Percentiles rank a stretch among this genome's conserved stretches.
These are phyloP conservation scores for Argynnis bischoffii DNA, from an alignment of 2,888 invertebrate genomes.

Conservation along the genomic window DNA sequence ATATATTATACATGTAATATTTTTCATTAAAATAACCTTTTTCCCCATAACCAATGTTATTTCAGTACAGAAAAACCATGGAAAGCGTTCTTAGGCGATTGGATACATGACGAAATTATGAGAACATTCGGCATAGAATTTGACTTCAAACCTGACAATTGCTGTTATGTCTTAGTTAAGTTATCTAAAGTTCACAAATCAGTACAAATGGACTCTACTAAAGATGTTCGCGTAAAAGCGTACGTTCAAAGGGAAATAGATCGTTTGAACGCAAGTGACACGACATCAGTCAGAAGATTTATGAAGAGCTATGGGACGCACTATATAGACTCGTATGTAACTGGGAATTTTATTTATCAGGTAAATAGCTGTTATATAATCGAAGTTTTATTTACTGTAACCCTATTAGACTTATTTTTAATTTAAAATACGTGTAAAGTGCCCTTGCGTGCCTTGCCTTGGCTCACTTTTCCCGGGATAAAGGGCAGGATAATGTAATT, in stretches of 20 bases:
- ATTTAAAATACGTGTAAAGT: neutral
- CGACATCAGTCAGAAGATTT: constrained; percentile 87
- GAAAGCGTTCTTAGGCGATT: constrained; percentile 93
- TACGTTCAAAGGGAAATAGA: constrained; percentile 85
- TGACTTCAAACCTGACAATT: constrained; percentile 84
- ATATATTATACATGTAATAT: neutral
- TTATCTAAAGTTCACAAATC: constrained; percentile 86
- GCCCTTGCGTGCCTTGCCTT: too few relatives aligned
- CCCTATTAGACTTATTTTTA: neutral
- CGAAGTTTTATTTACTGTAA: too few relatives aligned
- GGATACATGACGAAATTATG: constrained; percentile 90
- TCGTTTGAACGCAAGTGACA: constrained; percentile 85
- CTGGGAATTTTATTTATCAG: constrained; percentile 94
- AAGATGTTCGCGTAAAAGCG: constrained; percentile 83
- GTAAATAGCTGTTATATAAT: constrained; percentile 62
- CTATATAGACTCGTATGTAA: constrained; percentile 92
- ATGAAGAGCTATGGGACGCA: constrained; percentile 93
- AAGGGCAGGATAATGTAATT: too few relatives aligned
- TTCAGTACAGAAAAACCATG: constrained; percentile 86
- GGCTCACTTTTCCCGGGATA: too few relatives aligned
- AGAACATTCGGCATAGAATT: constrained; percentile 90
- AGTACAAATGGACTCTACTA: constrained; percentile 83
- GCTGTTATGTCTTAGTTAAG: constrained; percentile 87
- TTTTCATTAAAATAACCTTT: neutral
- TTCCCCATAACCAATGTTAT: constrained; percentile 34